A percentile compares a stretch with the other conserved stretches of the same genome.
Conservation (phyloP, 1,140 invertebrate genomes). For the Drosophila mojavensis region DNA sequence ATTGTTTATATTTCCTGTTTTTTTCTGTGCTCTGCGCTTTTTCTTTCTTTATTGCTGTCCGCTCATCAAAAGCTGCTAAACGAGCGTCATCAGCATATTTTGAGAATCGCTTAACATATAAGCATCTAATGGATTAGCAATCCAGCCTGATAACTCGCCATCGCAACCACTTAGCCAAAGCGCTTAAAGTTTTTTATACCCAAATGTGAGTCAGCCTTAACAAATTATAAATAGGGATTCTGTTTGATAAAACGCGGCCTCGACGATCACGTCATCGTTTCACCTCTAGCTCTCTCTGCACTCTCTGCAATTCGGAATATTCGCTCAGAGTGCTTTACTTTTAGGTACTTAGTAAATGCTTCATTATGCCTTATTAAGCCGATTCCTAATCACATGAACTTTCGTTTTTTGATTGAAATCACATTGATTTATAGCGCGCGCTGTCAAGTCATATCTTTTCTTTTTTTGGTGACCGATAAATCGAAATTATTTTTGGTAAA, state of each 20-base stretch:
- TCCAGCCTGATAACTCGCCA: slow-evolving; percentile 64
- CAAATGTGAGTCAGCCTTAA: slow-evolving; percentile 29
- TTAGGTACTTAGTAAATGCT: neutral
- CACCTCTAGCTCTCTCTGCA: neutral
- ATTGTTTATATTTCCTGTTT: slow-evolving; percentile 78
- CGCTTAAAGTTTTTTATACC: slow-evolving; percentile 33
- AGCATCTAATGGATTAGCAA: slow-evolving; percentile 54
- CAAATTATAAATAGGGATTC: slow-evolving; percentile 21
- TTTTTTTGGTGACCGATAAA: slow-evolving; percentile 26
- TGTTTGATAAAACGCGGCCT: slow-evolving; percentile 20
- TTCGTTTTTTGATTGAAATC: slow-evolving; percentile 9
- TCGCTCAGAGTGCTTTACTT: neutral
- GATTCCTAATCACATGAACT: neutral
- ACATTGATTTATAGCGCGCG: slow-evolving; percentile 15
- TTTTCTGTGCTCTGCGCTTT: neutral
- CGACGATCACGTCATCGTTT: slow-evolving; percentile 64
- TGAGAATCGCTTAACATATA: slow-evolving; percentile 44
- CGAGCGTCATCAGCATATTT: slow-evolving; percentile 51
- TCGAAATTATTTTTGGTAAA: slow-evolving; percentile 24
- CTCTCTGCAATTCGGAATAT: neutral
- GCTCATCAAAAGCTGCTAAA: neutral
- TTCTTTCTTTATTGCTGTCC: neutral
- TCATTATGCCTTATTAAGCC: neutral
- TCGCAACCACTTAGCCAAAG: slow-evolving; percentile 51
- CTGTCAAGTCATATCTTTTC: neutral